Evolutionary conservation across 92 coral and sea anemone genomes (phyloP), one percentile per base, ranked within the genome.

Genomic region (Anthopleura xanthogrammica): DNA sequence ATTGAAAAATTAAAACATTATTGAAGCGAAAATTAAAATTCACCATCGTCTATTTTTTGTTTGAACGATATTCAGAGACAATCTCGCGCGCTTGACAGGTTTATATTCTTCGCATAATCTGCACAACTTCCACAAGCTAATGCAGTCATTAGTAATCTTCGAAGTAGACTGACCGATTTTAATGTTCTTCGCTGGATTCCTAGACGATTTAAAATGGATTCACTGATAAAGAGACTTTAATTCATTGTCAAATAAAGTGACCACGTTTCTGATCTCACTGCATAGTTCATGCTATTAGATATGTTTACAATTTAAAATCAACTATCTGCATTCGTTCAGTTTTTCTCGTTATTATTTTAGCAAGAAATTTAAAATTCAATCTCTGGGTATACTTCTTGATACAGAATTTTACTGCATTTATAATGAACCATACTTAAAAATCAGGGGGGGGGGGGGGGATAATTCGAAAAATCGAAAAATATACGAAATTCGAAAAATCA

Each of bases 101-200:
- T 23, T 2, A 23, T 9, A 10, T n/a, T 64, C 36, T 10, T 64
- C 36, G 24, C 74, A 23, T 68, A 68, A 68, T 68, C 74, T 68
- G 74, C 74, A 68, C 74, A 11, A 23, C 6, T 36, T 36, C 41
- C 74, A 29, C 36, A 11, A 13, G 14, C 42, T 68, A 68, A 29
- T 68, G 74, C 74, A 68, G 74, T 36, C 74, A 68, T 64, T 64
- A 64, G 72, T 64, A 4, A 19, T 68, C 29, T 68, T 68, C 14
- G 42, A 68, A 4, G 42, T 14, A 23, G 14, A 29, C 46, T 68
- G 16, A 13, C 46, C 12, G 74, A 24, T 68, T 24, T 29, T 8
- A 68, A 3, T 68, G 40, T 10, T 68, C 42, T 68, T 68, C 74
- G 10, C 42, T 20, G 42, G 17, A 10, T 12, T 65, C 72, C 12